Base-by-base conservation (phyloP, 2,113 vertebrate genomes). In the Datnioides undecimradiatus region DNA sequence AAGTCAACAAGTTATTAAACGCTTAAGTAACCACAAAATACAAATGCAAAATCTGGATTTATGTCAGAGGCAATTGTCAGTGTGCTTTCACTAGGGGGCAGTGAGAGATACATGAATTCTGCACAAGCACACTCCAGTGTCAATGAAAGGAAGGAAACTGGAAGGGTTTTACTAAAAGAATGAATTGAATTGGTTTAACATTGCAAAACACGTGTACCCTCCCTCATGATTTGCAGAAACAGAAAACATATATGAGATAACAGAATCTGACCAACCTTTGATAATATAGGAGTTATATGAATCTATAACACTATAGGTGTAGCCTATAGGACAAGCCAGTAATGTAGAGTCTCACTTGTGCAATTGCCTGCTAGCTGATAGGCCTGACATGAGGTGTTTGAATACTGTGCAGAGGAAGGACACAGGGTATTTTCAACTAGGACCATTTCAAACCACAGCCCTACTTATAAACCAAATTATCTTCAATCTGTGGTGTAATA, bases 1-100 rank as follows among this genome's bases (percentile, higher is more conserved):
- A 16, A 27, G 27, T n/a, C n/a, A n/a, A 55, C n/a, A 40, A 6
- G 23, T 41, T 8, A 64, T 43, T 11, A 31, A 46, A 52, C 8
- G 21, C 0, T 38, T 38, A 5, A n/a, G n/a, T n/a, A n/a, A n/a
- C n/a, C n/a, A n/a, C 1, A 48, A 34, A 49, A 3, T 66, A 3
- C 25, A 29, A 38, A 6, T 63, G 14, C 17, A 33, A 62, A 38
- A 45, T 33, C 7, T n/a, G 12, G 19, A 0, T 63, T 34, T 1
- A 4, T 71, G 16, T 78, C 23, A 23, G 31, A 25, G 8, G 36
- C 48, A 34, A 17, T 71, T 64, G 0, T 36, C 43, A n/a, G 9
- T 8, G 19, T 59, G 17, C 49, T 70, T 59, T 54, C 89, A 82
- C 82, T 72, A 86, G 85, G 31, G 82, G 78, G 80, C 87, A 91